Conservation (phyloP, 2,888 invertebrate genomes). For the Leptinotarsa rubiginosa region DNA sequence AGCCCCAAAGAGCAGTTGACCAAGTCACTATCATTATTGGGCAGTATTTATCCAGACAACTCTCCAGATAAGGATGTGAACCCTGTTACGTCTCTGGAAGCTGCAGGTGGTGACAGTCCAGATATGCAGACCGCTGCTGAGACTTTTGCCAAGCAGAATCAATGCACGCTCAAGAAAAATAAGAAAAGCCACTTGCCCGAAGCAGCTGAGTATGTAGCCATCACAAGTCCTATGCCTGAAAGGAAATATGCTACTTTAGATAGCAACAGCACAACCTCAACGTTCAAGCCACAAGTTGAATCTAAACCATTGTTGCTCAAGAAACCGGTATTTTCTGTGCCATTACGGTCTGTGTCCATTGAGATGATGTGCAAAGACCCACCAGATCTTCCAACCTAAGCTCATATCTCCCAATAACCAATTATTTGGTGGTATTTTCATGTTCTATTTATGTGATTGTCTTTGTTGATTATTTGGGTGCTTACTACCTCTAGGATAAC, state of each 20-base stretch:
- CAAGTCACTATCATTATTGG: slow-evolving; percentile 58
- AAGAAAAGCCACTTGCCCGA: slow-evolving; percentile 66
- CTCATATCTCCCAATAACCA: slow-evolving; percentile 19
- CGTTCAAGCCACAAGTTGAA: slow-evolving; percentile 80
- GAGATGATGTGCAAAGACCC: slow-evolving; percentile 57
- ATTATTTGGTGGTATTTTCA: slow-evolving; percentile 29
- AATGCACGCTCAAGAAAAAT: slow-evolving; percentile 81
- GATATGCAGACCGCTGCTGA: slow-evolving; percentile 82
- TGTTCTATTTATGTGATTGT: slow-evolving; percentile 34
- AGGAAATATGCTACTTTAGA: slow-evolving; percentile 60
- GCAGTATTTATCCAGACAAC: slow-evolving; percentile 62
- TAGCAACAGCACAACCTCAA: slow-evolving; percentile 58
- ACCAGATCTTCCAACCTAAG: slow-evolving; percentile 56
- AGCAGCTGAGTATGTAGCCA: slow-evolving; percentile 56
- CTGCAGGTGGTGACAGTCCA: slow-evolving; percentile 65
- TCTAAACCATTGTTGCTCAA: slow-evolving; percentile 85
- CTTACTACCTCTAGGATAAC: slow-evolving; percentile 19
- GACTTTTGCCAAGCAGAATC: slow-evolving; percentile 82
- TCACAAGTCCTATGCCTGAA: slow-evolving; percentile 61
- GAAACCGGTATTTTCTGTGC: slow-evolving; percentile 71
- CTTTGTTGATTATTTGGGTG: slow-evolving; percentile 24
- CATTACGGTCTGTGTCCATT: slow-evolving; percentile 63
- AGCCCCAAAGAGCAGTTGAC: slow-evolving; percentile 63
- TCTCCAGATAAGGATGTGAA: slow-evolving; percentile 57
- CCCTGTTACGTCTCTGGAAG: slow-evolving; percentile 41